Percentiles rank a stretch among this genome's conserved stretches.
phyloP scores from a whole-genome alignment of 2,888 invertebrate species.

The Acheta domesticus region DNA sequence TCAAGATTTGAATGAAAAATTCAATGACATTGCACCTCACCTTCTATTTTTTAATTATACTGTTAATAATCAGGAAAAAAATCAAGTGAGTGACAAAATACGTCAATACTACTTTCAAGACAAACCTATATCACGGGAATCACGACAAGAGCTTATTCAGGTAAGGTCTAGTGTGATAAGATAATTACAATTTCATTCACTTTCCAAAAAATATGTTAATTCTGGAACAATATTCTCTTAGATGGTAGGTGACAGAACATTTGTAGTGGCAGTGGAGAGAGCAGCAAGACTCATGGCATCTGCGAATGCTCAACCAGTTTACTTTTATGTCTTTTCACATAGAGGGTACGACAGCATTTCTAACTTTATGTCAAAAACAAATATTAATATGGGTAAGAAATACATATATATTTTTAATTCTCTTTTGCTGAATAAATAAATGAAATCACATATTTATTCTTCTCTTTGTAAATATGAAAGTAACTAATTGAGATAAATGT shows the following conservation, averaged over 20 bases:
- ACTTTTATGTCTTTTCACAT: conserved; percentile 63
- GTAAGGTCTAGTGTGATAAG: not conserved
- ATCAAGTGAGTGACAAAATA: conserved; percentile 52
- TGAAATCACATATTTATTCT: too few relatives aligned
- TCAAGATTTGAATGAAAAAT: conserved; percentile 54
- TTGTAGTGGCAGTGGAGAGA: conserved; percentile 57
- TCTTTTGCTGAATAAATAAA: too few relatives aligned
- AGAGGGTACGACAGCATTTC: conserved; percentile 58
- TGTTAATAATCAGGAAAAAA: conserved; percentile 49
- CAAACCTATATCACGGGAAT: conserved; percentile 52
- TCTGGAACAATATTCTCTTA: conserved; percentile 40
- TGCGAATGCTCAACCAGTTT: conserved; percentile 57
- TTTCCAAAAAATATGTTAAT: too few relatives aligned
- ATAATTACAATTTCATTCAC: too few relatives aligned
- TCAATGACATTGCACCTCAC: conserved; percentile 59
- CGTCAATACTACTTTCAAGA: conserved; percentile 55
- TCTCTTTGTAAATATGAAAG: too few relatives aligned
- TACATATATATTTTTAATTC: too few relatives aligned
- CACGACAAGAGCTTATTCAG: conserved; percentile 38
- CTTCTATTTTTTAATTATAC: conserved; percentile 62
- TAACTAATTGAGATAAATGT: too few relatives aligned
- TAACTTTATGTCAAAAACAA: conserved; percentile 52
- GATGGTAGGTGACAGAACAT: conserved; percentile 64
- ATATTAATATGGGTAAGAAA: conserved; percentile 55
- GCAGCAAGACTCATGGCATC: conserved; percentile 59